These are phyloP conservation scores for Gallinago paraguaiae DNA, from an alignment of 2,113 vertebrate species.

Conservation along the genomic window DNA sequence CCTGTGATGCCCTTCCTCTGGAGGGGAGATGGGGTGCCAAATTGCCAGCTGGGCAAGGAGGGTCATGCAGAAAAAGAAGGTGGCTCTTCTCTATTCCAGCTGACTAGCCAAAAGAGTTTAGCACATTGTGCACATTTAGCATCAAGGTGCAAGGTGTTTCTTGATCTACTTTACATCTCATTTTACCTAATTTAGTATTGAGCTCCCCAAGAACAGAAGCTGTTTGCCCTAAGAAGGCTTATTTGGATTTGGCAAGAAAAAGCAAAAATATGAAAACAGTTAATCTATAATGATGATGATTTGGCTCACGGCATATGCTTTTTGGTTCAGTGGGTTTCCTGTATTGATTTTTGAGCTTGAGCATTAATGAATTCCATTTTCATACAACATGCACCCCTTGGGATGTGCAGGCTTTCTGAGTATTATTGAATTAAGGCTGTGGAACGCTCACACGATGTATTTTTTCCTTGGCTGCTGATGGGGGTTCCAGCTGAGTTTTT, in stretches of 20 bases:
- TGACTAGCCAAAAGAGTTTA: background rate
- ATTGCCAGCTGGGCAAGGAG: background rate
- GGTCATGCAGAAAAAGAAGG: background rate
- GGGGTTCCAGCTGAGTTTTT: conserved; percentile 50
- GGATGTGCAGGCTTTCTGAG: conserved; percentile 36
- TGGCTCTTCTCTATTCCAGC: background rate
- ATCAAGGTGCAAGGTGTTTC: background rate
- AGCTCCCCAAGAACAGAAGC: background rate
- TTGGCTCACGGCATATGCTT: conserved; percentile 21
- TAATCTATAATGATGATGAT: background rate
- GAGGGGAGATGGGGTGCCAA: background rate
- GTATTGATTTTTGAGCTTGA: conserved; percentile 53
- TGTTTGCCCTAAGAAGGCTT: background rate
- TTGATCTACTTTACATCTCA: background rate
- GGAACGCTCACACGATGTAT: background rate
- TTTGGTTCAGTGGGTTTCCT: conserved; percentile 35
- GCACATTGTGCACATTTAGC: background rate
- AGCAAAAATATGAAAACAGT: background rate
- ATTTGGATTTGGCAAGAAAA: background rate
- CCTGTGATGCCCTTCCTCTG: background rate
- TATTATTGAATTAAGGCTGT: conserved; percentile 36
- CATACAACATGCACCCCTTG: background rate
- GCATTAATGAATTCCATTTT: conserved; percentile 61
- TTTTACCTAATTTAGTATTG: background rate
- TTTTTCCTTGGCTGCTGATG: conserved; percentile 16